Evolutionary conservation across 2,888 invertebrate species (phyloP).

Genomic region (Eristalis pertinax): DNA sequence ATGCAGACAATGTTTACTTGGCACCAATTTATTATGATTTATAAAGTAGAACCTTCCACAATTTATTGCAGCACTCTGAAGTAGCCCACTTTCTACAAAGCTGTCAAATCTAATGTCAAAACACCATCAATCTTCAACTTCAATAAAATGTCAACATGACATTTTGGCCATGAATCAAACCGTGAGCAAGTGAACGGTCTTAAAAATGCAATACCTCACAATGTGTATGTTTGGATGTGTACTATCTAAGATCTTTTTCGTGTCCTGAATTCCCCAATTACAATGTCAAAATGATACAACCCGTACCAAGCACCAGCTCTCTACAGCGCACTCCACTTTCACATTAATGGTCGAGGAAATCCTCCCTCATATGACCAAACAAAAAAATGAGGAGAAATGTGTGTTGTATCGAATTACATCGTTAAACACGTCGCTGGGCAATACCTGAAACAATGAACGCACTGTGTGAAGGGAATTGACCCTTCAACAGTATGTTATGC

Average conservation of each 20-base stretch:
- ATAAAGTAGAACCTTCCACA: not conserved
- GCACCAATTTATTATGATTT: not conserved
- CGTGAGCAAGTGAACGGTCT: not conserved
- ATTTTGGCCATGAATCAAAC: constrained; percentile 24
- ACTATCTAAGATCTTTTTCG: not conserved
- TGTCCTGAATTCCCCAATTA: not conserved
- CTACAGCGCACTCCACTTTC: not conserved
- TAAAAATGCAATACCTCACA: constrained; percentile 5
- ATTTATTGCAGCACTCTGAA: not conserved
- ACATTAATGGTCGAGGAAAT: not conserved
- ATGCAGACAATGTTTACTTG: not conserved
- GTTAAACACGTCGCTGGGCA: constrained; percentile 49
- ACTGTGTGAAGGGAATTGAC: constrained; percentile 32
- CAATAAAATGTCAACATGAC: constrained; percentile 11
- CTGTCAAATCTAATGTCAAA: constrained; percentile 12
- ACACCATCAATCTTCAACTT: constrained; percentile 8
- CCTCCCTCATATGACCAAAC: not conserved
- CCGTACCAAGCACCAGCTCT: not conserved
- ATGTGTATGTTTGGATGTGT: not conserved
- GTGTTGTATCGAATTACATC: constrained; percentile 53
- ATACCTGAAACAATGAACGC: constrained; percentile 13
- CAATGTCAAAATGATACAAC: not conserved
- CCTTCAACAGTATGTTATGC: constrained; percentile 33
- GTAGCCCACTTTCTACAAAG: not conserved
- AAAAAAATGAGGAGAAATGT: not conserved